Percentiles rank a stretch among this genome's conserved stretches.
Conservation (phyloP, 2,888 invertebrate species). For the Neuroscelio doddi region DNA sequence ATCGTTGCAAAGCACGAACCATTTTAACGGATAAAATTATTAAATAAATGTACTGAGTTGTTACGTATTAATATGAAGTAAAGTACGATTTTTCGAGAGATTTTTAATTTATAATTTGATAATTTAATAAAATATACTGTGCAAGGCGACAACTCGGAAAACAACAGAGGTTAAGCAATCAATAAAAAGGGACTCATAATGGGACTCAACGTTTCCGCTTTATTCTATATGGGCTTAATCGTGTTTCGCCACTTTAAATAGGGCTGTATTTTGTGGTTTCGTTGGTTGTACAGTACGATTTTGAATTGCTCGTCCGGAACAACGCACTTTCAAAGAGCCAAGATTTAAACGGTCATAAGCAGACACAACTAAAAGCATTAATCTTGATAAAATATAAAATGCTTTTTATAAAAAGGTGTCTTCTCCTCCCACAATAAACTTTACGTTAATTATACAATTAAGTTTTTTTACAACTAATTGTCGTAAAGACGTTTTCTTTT, state of each 20-base stretch:
- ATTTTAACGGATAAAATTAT: conserved; percentile 3
- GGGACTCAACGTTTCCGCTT: conserved; percentile 65
- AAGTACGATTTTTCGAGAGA: no score
- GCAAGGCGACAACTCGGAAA: conserved; percentile 22
- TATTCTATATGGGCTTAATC: conserved; percentile 63
- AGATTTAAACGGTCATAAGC: conserved; percentile 9
- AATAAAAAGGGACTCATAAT: conserved; percentile 51
- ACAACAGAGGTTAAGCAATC: conserved; percentile 34
- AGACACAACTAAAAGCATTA: conserved; percentile 14
- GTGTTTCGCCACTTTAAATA: conserved; percentile 58
- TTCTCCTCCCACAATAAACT: no score
- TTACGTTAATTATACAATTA: no score
- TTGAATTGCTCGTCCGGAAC: conserved; percentile 10
- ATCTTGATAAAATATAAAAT: no score
- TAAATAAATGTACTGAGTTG: neutral
- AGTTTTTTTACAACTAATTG: no score
- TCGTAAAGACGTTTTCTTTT: no score
- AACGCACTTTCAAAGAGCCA: conserved; percentile 13
- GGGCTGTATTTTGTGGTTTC: conserved; percentile 52
- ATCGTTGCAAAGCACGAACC: conserved; percentile 11
- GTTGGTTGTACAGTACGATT: conserved; percentile 12
- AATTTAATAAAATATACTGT: conserved; percentile 27
- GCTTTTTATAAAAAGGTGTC: no score
- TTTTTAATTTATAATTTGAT: no score
- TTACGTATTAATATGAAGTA: no score